These are phyloP conservation scores for Amblyopsis hoosieri DNA, from an alignment of 2,797 vertebrate genomes.

Conservation along the genomic window DNA sequence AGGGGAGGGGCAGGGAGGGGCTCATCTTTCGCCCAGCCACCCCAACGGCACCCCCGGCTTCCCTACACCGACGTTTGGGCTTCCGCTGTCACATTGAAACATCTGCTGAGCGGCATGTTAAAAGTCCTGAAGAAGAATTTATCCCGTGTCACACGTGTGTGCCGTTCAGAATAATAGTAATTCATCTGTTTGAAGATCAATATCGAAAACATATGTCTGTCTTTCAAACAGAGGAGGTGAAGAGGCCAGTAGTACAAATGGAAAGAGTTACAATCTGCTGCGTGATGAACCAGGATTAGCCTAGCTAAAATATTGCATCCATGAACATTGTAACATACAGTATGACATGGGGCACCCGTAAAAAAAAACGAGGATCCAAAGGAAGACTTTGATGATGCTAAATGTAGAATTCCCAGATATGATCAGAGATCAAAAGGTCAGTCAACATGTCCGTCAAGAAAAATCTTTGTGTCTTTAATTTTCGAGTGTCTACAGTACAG, in stretches of 20 bases:
- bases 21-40: constrained; percentile 44
- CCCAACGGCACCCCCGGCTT: neutral
- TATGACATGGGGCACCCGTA: neutral
- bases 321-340: constrained; percentile 21
- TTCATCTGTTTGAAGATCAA: constrained; percentile 55
- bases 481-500: constrained; percentile 33
- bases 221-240: constrained; percentile 21
- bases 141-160: constrained; percentile 57
- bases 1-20: neutral
- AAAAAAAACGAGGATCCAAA: neutral
- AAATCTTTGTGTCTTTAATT: constrained; percentile 67
- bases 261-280: constrained; percentile 53
- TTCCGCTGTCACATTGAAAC: constrained; percentile 44
- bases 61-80: constrained; percentile 15
- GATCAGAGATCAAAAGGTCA: constrained; percentile 51
- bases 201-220: constrained; percentile 62
- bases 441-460: constrained; percentile 55
- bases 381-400: constrained; percentile 28
- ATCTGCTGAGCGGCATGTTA: constrained; percentile 57
- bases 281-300: constrained; percentile 18
- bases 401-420: constrained; percentile 39
- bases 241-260: constrained; percentile 13
- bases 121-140: constrained; percentile 46
- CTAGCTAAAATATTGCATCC: constrained; percentile 34
- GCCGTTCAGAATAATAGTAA: constrained; percentile 51